phyloP scores from a whole-genome alignment of 2,888 invertebrate species.

The Galerucella pusilla region DNA sequence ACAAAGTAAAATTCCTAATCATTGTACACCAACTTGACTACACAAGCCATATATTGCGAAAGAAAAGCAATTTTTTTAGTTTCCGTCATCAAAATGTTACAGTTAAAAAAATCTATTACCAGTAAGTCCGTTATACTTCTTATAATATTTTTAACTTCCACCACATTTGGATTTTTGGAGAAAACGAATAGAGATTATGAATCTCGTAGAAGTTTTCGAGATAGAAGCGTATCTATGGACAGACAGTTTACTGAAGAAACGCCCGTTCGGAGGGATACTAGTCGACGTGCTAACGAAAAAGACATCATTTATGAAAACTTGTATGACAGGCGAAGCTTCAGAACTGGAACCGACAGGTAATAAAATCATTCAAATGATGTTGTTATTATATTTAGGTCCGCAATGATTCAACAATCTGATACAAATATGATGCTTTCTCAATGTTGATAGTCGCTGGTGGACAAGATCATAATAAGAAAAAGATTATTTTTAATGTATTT shows the following conservation, averaged over 20 bases:
- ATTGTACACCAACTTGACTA: constrained; percentile 40
- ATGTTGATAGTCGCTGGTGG: too few relatives aligned
- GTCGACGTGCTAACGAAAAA: constrained; percentile 32
- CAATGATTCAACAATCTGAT: not conserved
- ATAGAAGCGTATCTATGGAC: constrained; percentile 24
- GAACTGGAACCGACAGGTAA: constrained; percentile 39
- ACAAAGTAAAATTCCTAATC: constrained; percentile 24
- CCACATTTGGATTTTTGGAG: constrained; percentile 36
- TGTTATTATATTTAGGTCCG: too few relatives aligned
- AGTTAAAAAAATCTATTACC: constrained; percentile 35
- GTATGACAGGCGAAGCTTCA: constrained; percentile 43
- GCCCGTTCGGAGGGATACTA: constrained; percentile 27
- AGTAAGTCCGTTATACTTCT: constrained; percentile 39
- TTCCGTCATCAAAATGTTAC: constrained; percentile 38
- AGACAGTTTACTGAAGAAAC: constrained; percentile 24
- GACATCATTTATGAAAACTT: constrained; percentile 40
- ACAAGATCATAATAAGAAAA: too few relatives aligned
- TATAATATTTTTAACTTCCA: constrained; percentile 39
- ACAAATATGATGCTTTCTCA: too few relatives aligned
- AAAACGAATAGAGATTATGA: constrained; percentile 19
- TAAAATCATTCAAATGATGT: too few relatives aligned
- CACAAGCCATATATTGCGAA: constrained; percentile 43
- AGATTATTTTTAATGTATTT: too few relatives aligned
- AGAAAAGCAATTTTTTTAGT: constrained; percentile 26
- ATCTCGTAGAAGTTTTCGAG: constrained; percentile 24